Base-by-base conservation (phyloP, 2,797 vertebrate species). In the Danio albolineatus region DNA sequence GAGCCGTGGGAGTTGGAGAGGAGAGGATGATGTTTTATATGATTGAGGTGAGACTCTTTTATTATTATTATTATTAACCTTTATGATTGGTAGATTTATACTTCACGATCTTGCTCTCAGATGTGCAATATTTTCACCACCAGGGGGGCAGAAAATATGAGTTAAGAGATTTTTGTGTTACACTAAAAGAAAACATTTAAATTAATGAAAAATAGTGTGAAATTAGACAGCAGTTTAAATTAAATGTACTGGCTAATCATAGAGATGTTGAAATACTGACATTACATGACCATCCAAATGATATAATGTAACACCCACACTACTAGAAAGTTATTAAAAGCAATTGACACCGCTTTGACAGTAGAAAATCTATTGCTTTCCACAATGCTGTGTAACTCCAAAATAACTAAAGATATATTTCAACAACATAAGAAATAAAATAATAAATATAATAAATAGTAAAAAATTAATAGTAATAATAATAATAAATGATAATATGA, bases 111-210 rank as follows among this genome's bases (percentile, higher is more conserved):
- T 12, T 61, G 21, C 41, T 13, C 10, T 78, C 12, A 14, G 0
- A 13, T 2, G n/a, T 28, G 4, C 12, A 12, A 75, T 74, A 62
- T 74, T 19, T 36, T 65, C 4, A 76, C 17, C 59, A 53, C 56
- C 8, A 62, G 64, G 49, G 49, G 44, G 43, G n/a, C 73, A 49
- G 16, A n/a, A 69, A 78, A 49, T 48, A 38, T 10, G 13, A 43
- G 10, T 46, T 17, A 59, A 13, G 4, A 28, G 4, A 2, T 4
- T 43, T 19, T n/a, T 54, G 28, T 19, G 39, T 41, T 7, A 1
- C 6, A 17, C 21, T 28, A 28, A 28, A 28, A 36, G 7, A 28
- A 59, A 59, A 7, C 38, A 38, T 19, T 44, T 19, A 10, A 17
- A 64, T 41, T 17, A n/a, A 39, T 38, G 10, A 16, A 16, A 38